phyloP scores from a whole-genome alignment of 1,140 invertebrate species.

The Protaetia brevitarsis region DNA sequence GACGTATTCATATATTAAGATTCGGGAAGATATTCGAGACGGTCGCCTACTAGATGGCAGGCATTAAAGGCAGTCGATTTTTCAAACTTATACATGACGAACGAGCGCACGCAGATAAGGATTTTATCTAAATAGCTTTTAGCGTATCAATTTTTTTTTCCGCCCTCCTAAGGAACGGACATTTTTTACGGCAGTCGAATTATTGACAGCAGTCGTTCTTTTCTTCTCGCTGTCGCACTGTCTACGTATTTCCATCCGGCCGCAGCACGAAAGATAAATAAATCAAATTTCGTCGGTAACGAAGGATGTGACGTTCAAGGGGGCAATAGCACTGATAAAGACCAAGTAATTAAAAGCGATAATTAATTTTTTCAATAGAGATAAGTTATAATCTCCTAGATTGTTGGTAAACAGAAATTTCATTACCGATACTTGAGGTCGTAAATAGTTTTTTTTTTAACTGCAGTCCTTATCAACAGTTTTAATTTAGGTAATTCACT shows the following conservation, averaged over 20 bases:
- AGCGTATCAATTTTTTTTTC: background rate
- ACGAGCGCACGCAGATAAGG: background rate
- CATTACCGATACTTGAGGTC: too few relatives aligned
- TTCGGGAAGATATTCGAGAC: background rate
- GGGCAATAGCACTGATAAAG: constrained; percentile 2
- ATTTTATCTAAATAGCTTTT: constrained; percentile 17
- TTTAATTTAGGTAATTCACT: too few relatives aligned
- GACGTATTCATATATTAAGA: background rate
- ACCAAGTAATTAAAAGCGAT: background rate
- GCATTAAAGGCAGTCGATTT: background rate
- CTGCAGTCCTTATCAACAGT: too few relatives aligned
- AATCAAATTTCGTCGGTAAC: background rate
- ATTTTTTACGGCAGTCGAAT: constrained; percentile 7
- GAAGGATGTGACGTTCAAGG: background rate
- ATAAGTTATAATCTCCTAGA: background rate
- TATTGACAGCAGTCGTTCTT: background rate
- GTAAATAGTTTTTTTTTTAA: too few relatives aligned
- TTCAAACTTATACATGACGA: too few relatives aligned
- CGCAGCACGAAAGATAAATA: constrained; percentile 7
- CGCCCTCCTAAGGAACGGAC: background rate
- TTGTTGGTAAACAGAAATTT: background rate
- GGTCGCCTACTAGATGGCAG: background rate
- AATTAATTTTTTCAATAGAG: background rate
- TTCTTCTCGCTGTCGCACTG: background rate
- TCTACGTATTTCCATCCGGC: background rate